A percentile compares a stretch with the other conserved stretches of the same genome.
Conservation (phyloP, 2,888 invertebrate species). For the Dascillus cervinus region DNA sequence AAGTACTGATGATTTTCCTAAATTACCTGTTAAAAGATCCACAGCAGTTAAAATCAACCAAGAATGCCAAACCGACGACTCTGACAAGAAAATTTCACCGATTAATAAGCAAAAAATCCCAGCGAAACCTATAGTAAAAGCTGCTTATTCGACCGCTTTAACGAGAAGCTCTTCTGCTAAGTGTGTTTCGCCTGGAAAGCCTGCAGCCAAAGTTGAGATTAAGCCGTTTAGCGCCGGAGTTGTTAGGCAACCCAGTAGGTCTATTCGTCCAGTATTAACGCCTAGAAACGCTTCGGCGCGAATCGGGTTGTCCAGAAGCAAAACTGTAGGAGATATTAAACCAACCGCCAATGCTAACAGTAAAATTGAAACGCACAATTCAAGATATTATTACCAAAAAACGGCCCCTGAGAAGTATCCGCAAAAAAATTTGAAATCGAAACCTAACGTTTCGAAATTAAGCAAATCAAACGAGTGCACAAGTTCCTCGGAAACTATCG, state of each 20-base stretch:
- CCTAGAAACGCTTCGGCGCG: slow-evolving; percentile 10
- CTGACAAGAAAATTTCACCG: slow-evolving; percentile 18
- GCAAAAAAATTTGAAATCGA: slow-evolving; percentile 1
- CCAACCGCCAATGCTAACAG: slow-evolving; percentile 8
- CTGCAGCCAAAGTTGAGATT: slow-evolving; percentile 17
- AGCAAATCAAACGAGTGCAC: slow-evolving; percentile 25
- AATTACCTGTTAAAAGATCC: slow-evolving; percentile 28
- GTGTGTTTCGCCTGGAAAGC: slow-evolving; percentile 24
- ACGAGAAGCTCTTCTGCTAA: slow-evolving; percentile 38
- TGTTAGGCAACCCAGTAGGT: no score
- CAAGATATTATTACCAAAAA: neutral
- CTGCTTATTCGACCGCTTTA: slow-evolving; percentile 44
- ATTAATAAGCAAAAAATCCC: neutral
- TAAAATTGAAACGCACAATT: slow-evolving; percentile 4
- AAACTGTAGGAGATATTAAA: slow-evolving; percentile 40
- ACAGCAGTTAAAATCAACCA: slow-evolving; percentile 34
- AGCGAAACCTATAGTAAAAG: slow-evolving; percentile 27
- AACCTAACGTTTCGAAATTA: slow-evolving; percentile 1
- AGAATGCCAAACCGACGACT: slow-evolving; percentile 38
- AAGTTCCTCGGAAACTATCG: slow-evolving; percentile 38
- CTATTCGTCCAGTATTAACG: slow-evolving; percentile 9
- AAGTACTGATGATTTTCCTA: slow-evolving; percentile 38
- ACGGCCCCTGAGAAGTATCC: neutral
- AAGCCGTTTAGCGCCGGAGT: slow-evolving; percentile 14
- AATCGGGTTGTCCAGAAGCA: slow-evolving; percentile 30